Percentiles rank a stretch among this genome's conserved stretches.
phyloP scores from a whole-genome alignment of 2,113 vertebrate genomes.

The Hippocampus guttulatus region DNA sequence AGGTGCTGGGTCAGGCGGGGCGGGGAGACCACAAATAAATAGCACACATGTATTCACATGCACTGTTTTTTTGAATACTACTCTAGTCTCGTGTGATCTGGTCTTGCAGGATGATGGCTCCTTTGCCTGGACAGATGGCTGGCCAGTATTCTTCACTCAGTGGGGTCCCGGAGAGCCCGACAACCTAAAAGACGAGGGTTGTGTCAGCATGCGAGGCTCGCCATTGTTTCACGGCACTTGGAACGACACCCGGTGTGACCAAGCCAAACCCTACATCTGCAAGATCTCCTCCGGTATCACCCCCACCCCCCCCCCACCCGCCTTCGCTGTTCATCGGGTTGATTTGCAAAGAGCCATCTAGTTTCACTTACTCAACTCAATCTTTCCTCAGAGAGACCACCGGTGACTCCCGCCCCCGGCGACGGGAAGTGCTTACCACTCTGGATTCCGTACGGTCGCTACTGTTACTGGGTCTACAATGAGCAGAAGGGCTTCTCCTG shows the following conservation, averaged over 20 bases:
- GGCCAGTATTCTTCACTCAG: slow-evolving; percentile 75
- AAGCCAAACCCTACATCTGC: slow-evolving; percentile 68
- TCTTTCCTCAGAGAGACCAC: slow-evolving; percentile 48
- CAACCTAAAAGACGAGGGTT: slow-evolving; percentile 64
- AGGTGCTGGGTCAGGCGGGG: slow-evolving; percentile 34
- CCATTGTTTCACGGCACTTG: slow-evolving; percentile 67
- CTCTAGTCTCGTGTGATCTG: neutral
- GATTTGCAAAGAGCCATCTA: neutral
- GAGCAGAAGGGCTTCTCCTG: slow-evolving; percentile 60
- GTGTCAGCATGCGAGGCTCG: slow-evolving; percentile 66
- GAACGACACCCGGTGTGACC: slow-evolving; percentile 73
- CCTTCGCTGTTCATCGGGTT: neutral
- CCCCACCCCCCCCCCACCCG: too few relatives aligned
- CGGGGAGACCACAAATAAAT: too few relatives aligned
- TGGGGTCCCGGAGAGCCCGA: slow-evolving; percentile 76
- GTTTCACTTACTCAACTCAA: neutral
- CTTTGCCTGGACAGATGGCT: slow-evolving; percentile 68
- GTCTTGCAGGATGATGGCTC: slow-evolving; percentile 45
- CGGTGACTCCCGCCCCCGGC: slow-evolving; percentile 63
- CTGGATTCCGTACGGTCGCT: slow-evolving; percentile 52
- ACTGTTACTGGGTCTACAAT: slow-evolving; percentile 65
- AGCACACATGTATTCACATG: neutral
- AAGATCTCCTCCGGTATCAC: slow-evolving; percentile 67
- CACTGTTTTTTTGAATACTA: neutral
- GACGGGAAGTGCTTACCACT: slow-evolving; percentile 49